These are phyloP conservation scores for Bradypodion pumilum DNA, from an alignment of 2,797 vertebrate genomes.

Conservation along the genomic window DNA sequence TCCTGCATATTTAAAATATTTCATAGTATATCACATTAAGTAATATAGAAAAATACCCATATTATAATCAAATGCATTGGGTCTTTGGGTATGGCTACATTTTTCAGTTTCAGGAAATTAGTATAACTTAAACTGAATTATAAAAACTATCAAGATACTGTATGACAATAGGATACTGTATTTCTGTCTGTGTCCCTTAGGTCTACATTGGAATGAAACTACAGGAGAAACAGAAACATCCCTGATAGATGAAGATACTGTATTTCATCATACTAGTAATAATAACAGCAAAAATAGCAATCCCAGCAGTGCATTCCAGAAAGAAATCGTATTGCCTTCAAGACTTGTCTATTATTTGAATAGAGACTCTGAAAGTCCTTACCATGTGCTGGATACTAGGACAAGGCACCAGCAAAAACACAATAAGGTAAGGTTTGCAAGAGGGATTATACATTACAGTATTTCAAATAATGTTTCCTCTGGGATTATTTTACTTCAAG, in stretches of 20 bases:
- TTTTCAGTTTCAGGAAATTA: slow-evolving; percentile 36
- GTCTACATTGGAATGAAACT: slow-evolving; percentile 78
- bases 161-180: slow-evolving; percentile 51
- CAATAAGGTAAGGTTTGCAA: slow-evolving; percentile 82
- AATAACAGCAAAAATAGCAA: slow-evolving; percentile 77
- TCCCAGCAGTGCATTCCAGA: slow-evolving; percentile 79
- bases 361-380: slow-evolving; percentile 92
- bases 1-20: slow-evolving; percentile 36
- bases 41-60: slow-evolving; percentile 31
- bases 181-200: slow-evolving; percentile 68
- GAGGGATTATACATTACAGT: slow-evolving; percentile 30
- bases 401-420: slow-evolving; percentile 86
- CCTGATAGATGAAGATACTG: slow-evolving; percentile 68
- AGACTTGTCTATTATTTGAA: slow-evolving; percentile 96
- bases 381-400: slow-evolving; percentile 92
- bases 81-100: slow-evolving; percentile 15
- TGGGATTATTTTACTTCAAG: slow-evolving; percentile 14
- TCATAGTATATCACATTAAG: slow-evolving; percentile 28
- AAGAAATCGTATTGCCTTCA: slow-evolving; percentile 90
- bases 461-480: slow-evolving; percentile 31
- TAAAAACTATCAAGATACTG: slow-evolving; percentile 38
- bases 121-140: slow-evolving; percentile 26
- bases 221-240: slow-evolving; percentile 62
- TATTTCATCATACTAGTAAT: slow-evolving; percentile 71
- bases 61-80: slow-evolving; percentile 11